Evolutionary conservation across 2,113 vertebrate genomes (phyloP).

Genomic region (Narcine bancroftii): DNA sequence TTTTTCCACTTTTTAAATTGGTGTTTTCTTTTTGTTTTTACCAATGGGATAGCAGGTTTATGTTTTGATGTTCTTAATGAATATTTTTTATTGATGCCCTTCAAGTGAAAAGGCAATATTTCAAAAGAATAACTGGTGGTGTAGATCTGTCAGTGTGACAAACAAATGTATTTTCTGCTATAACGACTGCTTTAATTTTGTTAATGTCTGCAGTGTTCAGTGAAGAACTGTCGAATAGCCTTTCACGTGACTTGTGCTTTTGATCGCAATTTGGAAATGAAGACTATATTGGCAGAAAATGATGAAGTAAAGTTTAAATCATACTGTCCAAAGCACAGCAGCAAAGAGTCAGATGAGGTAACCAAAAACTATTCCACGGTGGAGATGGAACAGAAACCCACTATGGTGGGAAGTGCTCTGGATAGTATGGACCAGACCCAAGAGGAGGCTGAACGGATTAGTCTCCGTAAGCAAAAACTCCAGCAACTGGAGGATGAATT

Average conservation of each 20-base stretch:
- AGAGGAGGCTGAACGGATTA: conserved; percentile 71
- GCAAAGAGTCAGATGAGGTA: conserved; percentile 47
- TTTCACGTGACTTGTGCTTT: conserved; percentile 95
- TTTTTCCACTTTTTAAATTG: background rate
- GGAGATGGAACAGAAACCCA: conserved; percentile 46
- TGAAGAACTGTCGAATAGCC: conserved; percentile 87
- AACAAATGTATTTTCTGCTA: background rate
- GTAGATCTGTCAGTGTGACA: background rate
- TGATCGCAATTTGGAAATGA: conserved; percentile 80
- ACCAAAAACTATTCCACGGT: conserved; percentile 44
- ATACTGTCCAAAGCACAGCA: conserved; percentile 85
- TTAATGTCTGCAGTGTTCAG: conserved; percentile 69
- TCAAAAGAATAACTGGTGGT: background rate
- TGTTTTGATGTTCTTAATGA: background rate
- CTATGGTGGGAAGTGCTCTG: conserved; percentile 46
- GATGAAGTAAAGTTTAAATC: conserved; percentile 98
- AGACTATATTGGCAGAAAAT: conserved; percentile 80
- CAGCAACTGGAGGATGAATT: conserved; percentile 92
- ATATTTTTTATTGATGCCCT: background rate
- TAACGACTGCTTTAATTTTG: conserved; percentile 21
- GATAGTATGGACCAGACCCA: conserved; percentile 58
- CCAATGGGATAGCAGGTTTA: background rate
- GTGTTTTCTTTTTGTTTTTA: background rate
- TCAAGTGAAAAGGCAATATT: background rate
- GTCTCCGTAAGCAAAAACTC: conserved; percentile 80